Evolutionary conservation across 2,113 vertebrate genomes (phyloP).

Genomic region (Macaca nemestrina): DNA sequence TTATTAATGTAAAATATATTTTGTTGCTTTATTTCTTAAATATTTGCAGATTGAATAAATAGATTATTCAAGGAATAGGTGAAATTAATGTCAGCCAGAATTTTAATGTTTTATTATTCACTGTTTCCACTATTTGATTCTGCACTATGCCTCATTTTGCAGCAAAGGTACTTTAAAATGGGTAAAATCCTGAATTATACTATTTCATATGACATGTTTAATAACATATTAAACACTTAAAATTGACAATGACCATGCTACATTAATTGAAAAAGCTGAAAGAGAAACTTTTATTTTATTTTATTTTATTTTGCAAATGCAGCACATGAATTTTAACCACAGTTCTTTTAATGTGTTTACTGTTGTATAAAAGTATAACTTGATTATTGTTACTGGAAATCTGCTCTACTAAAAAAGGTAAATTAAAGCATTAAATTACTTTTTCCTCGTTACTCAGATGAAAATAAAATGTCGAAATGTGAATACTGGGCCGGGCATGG

Average conservation of each 20-base stretch:
- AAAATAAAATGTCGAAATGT: constrained; percentile 38
- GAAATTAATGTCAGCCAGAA: neutral
- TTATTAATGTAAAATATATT: constrained; percentile 16
- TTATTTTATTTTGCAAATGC: neutral
- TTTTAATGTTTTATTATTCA: neutral
- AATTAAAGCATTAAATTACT: neutral
- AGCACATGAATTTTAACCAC: neutral
- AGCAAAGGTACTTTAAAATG: neutral
- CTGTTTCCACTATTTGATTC: neutral
- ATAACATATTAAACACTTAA: constrained; percentile 1
- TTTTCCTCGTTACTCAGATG: neutral
- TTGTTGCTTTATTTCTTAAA: neutral
- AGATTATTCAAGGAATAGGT: neutral
- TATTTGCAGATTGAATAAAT: neutral
- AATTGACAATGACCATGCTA: neutral
- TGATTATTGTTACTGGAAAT: neutral
- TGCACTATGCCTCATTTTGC: constrained; percentile 5
- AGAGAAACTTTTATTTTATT: neutral
- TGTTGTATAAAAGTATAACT: neutral
- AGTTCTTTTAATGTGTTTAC: neutral
- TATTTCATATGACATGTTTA: neutral
- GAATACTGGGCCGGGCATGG: neutral
- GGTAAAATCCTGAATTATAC: neutral
- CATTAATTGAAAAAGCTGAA: constrained; percentile 30
- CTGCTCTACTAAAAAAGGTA: neutral